Conservation (phyloP, 2,113 vertebrate species). For the Urocitellus parryii region DNA sequence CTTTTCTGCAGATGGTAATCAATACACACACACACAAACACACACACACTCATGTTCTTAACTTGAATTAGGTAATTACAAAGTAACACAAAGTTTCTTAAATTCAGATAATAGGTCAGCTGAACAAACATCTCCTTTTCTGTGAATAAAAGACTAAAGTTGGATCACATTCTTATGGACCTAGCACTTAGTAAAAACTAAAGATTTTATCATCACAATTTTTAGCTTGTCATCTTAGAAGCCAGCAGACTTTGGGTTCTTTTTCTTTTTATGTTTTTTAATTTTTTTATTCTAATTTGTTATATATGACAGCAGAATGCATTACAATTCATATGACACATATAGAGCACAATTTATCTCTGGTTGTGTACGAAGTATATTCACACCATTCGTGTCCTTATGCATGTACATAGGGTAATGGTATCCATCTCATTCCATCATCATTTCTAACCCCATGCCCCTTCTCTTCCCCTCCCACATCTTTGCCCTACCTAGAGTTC, state of each 20-base stretch:
- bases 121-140: neutral
- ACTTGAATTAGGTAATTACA: conserved; percentile 54
- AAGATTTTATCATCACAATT: neutral
- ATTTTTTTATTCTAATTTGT: neutral
- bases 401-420: no score
- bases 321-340: no score
- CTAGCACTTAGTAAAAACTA: neutral
- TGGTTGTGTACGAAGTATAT: no score
- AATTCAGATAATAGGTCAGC: conserved; percentile 13
- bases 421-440: no score
- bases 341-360: no score
- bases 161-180: neutral
- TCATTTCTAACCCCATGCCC: no score
- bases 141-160: neutral
- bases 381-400: no score
- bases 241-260: neutral
- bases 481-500: no score
- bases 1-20: neutral
- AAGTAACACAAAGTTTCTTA: neutral
- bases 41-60: neutral
- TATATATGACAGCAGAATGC: no score
- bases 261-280: no score
- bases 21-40: neutral
- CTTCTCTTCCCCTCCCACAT: no score
- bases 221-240: neutral